Conservation (phyloP, 2,113 vertebrate species). For the Pungitius pungitius region DNA sequence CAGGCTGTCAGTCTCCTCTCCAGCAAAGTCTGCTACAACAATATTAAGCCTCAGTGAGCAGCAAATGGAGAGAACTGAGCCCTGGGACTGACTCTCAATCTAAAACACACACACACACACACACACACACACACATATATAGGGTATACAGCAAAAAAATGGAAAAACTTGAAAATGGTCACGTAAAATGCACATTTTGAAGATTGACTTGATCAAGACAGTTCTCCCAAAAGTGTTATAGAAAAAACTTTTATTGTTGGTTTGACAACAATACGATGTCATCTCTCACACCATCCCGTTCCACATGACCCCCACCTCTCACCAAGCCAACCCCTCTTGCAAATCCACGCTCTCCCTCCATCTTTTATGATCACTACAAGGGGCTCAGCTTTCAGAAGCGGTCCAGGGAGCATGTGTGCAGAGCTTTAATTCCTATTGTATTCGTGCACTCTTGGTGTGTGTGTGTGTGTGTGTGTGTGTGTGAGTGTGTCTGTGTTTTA, state of each 20-base stretch:
- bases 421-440: constrained; percentile 85
- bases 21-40: constrained; percentile 50
- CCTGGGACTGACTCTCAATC: constrained; percentile 46
- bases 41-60: constrained; percentile 72
- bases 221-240: background rate
- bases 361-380: constrained; percentile 80
- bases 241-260: constrained; percentile 20
- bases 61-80: constrained; percentile 56
- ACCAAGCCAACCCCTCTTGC: constrained; percentile 37
- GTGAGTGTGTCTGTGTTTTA: constrained; percentile 78
- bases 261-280: constrained; percentile 29
- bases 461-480: constrained; percentile 79
- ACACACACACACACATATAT: constrained; percentile 23
- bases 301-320: constrained; percentile 41
- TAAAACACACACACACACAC: constrained; percentile 26
- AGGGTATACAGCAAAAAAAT: constrained; percentile 7
- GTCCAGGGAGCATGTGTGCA: constrained; percentile 81
- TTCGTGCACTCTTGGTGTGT: constrained; percentile 78
- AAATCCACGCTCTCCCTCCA: constrained; percentile 67
- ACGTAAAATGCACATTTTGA: background rate
- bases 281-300: constrained; percentile 31
- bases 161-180: background rate
- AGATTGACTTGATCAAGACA: background rate
- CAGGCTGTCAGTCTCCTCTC: constrained; percentile 56
- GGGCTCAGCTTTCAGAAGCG: constrained; percentile 82